Conservation (phyloP, 2,113 vertebrate genomes). For the Scomber scombrus region DNA sequence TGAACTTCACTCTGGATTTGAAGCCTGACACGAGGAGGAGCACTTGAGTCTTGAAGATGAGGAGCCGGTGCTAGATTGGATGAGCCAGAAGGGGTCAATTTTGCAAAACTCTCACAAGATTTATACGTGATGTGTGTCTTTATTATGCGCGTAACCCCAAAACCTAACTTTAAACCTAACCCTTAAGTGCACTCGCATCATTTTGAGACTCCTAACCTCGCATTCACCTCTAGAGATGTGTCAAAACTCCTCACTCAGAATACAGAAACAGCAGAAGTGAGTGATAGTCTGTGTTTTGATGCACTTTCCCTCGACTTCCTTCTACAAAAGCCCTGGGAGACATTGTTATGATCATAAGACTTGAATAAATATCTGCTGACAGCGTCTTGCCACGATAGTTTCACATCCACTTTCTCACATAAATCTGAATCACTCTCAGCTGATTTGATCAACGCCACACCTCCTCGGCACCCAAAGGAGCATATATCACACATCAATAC, state of each 20-base stretch:
- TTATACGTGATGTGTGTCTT: too few relatives aligned
- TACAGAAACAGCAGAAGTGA: neutral
- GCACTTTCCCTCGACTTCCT: conserved; percentile 10
- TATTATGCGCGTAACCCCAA: too few relatives aligned
- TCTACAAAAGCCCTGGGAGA: conserved; percentile 15
- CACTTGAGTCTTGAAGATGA: neutral
- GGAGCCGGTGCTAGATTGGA: neutral
- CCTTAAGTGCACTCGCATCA: too few relatives aligned
- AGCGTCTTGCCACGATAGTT: conserved; percentile 6
- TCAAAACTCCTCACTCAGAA: neutral
- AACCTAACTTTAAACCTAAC: too few relatives aligned
- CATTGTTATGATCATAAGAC: conserved; percentile 29
- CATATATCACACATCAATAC: conserved; percentile 28
- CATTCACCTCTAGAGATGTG: neutral
- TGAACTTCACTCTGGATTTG: conserved; percentile 4
- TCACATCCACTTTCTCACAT: conserved; percentile 26
- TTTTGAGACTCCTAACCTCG: too few relatives aligned
- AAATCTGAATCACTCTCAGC: conserved; percentile 17
- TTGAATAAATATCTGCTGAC: conserved; percentile 48
- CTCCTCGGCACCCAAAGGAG: neutral
- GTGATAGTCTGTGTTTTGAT: neutral
- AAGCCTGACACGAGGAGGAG: neutral
- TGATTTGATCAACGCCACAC: conserved; percentile 5
- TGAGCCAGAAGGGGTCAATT: neutral
- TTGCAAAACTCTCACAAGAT: too few relatives aligned